Evolutionary conservation across 2,797 vertebrate genomes (phyloP).

Genomic region (Anabas testudineus): DNA sequence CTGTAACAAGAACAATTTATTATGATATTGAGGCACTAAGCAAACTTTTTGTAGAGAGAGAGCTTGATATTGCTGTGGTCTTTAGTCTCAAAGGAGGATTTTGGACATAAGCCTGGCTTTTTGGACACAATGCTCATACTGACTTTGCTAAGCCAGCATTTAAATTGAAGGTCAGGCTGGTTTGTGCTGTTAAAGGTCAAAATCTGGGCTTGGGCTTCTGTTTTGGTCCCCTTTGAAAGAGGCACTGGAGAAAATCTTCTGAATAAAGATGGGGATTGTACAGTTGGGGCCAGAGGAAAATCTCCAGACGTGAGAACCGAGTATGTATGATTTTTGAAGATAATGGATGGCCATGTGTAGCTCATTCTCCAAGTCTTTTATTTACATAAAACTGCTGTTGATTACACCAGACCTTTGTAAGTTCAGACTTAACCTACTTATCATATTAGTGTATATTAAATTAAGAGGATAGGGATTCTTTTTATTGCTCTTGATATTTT

Average conservation of each 20-base stretch:
- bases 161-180: constrained; percentile 66
- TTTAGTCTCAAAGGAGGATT: constrained; percentile 41
- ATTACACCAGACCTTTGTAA: constrained; percentile 4
- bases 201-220: constrained; percentile 25
- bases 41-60: not conserved
- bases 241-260: constrained; percentile 19
- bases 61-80: not conserved
- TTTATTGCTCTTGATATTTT: constrained; percentile 34
- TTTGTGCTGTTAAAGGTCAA: constrained; percentile 58
- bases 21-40: constrained; percentile 1
- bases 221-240: constrained; percentile 19
- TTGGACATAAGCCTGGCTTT: constrained; percentile 41
- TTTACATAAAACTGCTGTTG: not conserved
- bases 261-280: constrained; percentile 11
- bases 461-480: constrained; percentile 3
- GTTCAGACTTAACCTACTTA: not conserved
- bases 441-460: not conserved
- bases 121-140: constrained; percentile 51
- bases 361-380: constrained; percentile 11
- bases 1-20: not conserved
- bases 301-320: constrained; percentile 7
- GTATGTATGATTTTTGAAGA: constrained; percentile 24
- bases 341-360: constrained; percentile 1
- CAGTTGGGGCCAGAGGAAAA: constrained; percentile 13
- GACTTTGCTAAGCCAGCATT: constrained; percentile 39